Evolutionary conservation across 2,888 invertebrate genomes (phyloP).

Genomic region (Cataglyphis altisquamis): DNA sequence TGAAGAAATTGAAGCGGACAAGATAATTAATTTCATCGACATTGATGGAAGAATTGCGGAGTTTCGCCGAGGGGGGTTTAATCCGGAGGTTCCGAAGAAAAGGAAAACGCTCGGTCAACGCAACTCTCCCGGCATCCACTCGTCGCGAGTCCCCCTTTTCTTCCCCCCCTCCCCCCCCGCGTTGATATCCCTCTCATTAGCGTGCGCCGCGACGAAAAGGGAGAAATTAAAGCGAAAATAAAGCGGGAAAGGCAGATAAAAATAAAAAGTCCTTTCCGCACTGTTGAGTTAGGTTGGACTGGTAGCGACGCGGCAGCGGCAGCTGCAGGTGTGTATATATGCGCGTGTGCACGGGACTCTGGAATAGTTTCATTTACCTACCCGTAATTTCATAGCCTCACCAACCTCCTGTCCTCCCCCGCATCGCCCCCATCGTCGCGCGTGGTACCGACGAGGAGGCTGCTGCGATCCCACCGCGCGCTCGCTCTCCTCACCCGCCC

Average conservation of each 20-base stretch:
- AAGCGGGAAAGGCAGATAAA: constrained; percentile 72
- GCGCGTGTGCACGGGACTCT: constrained; percentile 65
- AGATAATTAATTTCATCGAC: constrained; percentile 75
- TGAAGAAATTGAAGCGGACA: constrained; percentile 57
- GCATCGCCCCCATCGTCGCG: constrained; percentile 7
- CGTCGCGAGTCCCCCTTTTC: constrained; percentile 28
- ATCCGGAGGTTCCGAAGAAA: constrained; percentile 34
- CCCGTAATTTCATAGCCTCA: constrained; percentile 73
- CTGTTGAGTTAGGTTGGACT: constrained; percentile 63
- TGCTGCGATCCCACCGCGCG: constrained; percentile 26
- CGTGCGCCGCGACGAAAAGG: constrained; percentile 75
- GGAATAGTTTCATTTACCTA: constrained; percentile 79
- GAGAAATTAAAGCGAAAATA: constrained; percentile 77
- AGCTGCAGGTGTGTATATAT: constrained; percentile 59
- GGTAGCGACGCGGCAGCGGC: constrained; percentile 61
- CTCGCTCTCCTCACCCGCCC: constrained; percentile 1
- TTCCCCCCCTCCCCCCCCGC: background rate
- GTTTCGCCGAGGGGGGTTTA: constrained; percentile 68
- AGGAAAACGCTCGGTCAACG: constrained; percentile 57
- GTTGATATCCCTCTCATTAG: constrained; percentile 67
- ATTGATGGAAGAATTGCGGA: constrained; percentile 71
- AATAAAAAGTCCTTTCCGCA: constrained; percentile 66
- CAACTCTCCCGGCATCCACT: constrained; percentile 59
- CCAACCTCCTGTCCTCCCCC: constrained; percentile 45
- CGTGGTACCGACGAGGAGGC: constrained; percentile 32